Conservation (phyloP, 2,113 vertebrate species). For the Grus americana region DNA sequence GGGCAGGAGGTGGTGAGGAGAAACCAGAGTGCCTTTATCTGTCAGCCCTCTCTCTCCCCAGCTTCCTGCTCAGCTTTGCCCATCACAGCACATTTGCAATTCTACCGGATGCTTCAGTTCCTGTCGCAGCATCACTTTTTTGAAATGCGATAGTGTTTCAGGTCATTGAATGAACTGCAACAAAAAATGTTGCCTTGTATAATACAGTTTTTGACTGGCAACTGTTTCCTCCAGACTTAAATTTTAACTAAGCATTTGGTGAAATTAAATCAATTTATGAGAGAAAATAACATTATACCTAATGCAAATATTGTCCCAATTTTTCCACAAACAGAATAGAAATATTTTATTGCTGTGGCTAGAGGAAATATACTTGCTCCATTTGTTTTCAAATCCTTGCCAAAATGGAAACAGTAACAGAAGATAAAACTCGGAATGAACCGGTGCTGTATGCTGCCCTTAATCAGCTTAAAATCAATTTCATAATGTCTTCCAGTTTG, state of each 20-base stretch:
- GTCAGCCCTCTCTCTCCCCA: background rate
- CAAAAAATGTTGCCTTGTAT: background rate
- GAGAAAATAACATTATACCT: background rate
- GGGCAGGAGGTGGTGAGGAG: background rate
- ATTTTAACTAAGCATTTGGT: background rate
- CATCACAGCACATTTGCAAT: background rate
- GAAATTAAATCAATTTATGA: constrained; percentile 19
- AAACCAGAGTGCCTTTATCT: background rate
- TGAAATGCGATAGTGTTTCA: background rate
- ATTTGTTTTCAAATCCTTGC: background rate
- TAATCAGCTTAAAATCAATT: background rate
- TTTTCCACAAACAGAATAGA: background rate
- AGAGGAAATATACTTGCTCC: background rate
- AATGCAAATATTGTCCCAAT: background rate
- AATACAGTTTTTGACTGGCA: background rate
- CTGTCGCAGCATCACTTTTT: background rate
- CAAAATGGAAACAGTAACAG: background rate
- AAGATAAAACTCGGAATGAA: background rate
- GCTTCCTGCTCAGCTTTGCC: background rate
- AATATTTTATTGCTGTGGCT: background rate
- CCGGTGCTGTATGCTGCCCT: background rate
- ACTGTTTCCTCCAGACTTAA: background rate
- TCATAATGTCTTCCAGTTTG: background rate
- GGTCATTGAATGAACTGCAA: background rate
- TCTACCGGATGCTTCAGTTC: background rate